Evolutionary conservation across 1,140 invertebrate species (phyloP).

Genomic region (honey bee (Apis mellifera)): DNA sequence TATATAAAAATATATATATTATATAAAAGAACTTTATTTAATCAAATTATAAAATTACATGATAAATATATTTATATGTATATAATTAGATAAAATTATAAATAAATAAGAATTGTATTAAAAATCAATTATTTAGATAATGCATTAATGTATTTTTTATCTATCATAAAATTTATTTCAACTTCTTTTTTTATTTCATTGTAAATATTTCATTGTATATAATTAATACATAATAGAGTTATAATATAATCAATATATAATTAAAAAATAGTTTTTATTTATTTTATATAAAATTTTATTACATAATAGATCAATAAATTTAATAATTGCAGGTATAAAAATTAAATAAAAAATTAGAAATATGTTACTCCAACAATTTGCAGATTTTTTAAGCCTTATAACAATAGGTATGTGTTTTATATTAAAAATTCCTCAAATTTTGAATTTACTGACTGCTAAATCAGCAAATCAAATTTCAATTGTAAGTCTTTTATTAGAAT

Average conservation of each 20-base stretch:
- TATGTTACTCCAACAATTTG: conserved; percentile 75
- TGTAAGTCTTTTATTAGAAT: conserved; percentile 84
- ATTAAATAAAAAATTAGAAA: conserved; percentile 3
- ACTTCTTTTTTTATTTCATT: background rate
- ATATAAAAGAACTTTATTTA: no score
- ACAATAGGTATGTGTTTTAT: conserved; percentile 86
- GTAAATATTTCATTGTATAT: background rate
- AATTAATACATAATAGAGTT: no score
- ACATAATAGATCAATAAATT: background rate
- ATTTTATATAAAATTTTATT: background rate
- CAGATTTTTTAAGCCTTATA: conserved; percentile 84
- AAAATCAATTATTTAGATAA: no score
- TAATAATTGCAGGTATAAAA: background rate
- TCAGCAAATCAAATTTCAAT: conserved; percentile 85
- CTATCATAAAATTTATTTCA: no score
- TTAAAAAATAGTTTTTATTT: background rate
- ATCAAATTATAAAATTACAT: no score
- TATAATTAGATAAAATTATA: no score
- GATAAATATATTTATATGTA: no score
- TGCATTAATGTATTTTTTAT: no score
- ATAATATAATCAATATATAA: background rate
- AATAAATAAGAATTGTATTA: no score
- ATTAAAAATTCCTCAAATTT: conserved; percentile 88
- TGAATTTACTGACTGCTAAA: conserved; percentile 82
- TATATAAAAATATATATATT: no score